phyloP scores from a whole-genome alignment of 2,113 vertebrate species.

The Isurus oxyrinchus region DNA sequence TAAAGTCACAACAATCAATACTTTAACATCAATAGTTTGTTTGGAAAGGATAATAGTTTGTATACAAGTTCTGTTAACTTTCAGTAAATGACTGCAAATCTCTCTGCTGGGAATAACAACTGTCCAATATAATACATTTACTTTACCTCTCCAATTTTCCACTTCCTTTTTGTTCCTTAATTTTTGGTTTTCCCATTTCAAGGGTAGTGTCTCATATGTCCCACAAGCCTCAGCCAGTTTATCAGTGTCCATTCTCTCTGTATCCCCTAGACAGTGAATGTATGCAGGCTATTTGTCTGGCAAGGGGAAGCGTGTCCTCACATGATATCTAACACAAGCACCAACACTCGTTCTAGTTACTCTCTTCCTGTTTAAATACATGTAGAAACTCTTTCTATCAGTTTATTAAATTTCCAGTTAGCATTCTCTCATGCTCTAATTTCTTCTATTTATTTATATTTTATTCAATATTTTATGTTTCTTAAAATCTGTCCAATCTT shows the following conservation, averaged over 20 bases:
- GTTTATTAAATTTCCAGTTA: too few species aligned
- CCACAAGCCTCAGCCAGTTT: not conserved
- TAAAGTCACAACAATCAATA: not conserved
- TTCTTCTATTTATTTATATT: too few species aligned
- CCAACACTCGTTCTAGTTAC: too few species aligned
- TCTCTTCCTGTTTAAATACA: too few species aligned
- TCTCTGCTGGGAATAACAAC: not conserved
- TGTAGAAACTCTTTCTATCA: too few species aligned
- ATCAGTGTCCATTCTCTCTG: not conserved
- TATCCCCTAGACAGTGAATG: not conserved
- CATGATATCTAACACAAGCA: not conserved
- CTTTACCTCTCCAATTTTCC: not conserved
- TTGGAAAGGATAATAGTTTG: not conserved
- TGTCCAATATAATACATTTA: not conserved
- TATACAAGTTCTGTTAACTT: not conserved
- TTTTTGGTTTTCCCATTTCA: not conserved
- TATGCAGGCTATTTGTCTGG: not conserved
- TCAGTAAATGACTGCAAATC: not conserved
- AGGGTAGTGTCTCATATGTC: not conserved
- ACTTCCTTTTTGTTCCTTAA: not conserved
- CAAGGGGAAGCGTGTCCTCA: not conserved
- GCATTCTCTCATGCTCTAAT: too few species aligned
- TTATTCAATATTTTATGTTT: too few species aligned
- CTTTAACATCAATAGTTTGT: not conserved
- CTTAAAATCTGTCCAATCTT: too few species aligned